Base-by-base conservation (phyloP, 2,797 vertebrate species). In the Telmatherina bonti region DNA sequence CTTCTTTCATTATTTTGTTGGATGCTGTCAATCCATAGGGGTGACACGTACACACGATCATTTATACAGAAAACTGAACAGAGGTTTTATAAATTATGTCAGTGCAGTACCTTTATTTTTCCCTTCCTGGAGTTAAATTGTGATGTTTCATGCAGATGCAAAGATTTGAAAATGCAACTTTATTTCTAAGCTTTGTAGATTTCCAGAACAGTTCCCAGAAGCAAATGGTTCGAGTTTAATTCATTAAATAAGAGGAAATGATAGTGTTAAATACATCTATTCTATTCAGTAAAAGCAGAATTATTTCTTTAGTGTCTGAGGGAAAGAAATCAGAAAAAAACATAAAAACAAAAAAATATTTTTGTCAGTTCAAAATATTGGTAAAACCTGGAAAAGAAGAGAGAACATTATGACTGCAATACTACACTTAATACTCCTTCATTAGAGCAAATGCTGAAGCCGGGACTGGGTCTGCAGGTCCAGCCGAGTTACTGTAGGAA, bases 391-490 rank as follows among this genome's bases (percentile, higher is more conserved):
- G 18, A 22, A 54, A 71, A 60, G 59, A 22, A 29, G 38, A 41
- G 33, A 49, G 3, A 62, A 58, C 66, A 63, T 11, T 41, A 0
- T 3, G 36, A 54, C 20, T 72, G 45, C n/a, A 74, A 41, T 72
- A 35, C 26, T 65, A 70, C 58, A 63, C 72, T 60, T 75, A 78
- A 60, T n/a, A 38, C 35, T 57, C 76, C 62, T 64, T 77, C 68
- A 80, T 81, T 62, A 81, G 38, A 67, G 64, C 15, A 16, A 69
- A 70, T 20, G 10, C 54, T 15, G 45, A 62, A 62, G 74, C 70
- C 82, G 64, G 38, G 62, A 74, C 67, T 76, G 66, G 74, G 67
- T 72, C 35, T 56, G 61, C 30, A 77, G 72, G 79, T 83, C 69
- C 60, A 70, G 72, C 68, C 12, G 60, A 53, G 54, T 68, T 66